Percentiles rank a stretch among this genome's conserved stretches.
These are phyloP conservation scores for Microlaimidae sp. DNA, from an alignment of 2,888 invertebrate species.

Conservation along the genomic window DNA sequence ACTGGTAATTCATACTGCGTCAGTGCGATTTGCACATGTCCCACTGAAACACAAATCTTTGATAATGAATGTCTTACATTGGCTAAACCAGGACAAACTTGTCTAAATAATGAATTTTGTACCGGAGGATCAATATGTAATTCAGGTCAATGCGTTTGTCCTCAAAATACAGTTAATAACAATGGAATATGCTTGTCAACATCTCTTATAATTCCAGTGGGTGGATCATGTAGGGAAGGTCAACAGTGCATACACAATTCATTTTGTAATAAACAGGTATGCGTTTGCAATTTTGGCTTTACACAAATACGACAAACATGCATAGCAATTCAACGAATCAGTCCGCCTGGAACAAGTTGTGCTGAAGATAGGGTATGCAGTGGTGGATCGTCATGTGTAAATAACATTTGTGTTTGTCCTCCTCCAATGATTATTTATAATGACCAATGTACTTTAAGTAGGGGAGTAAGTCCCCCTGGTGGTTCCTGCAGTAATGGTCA, in stretches of 20 bases:
- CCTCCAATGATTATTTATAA: background rate
- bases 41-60: background rate
- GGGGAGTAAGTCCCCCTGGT: conserved; percentile 1
- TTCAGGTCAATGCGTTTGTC: background rate
- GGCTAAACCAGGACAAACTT: background rate
- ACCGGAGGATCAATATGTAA: conserved; percentile 3
- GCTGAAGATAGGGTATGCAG: background rate
- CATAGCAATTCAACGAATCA: background rate
- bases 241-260: background rate
- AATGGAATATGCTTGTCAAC: background rate
- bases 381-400: background rate
- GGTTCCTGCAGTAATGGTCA: conserved; percentile 2
- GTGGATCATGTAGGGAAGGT: background rate
- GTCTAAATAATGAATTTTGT: background rate
- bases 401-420: conserved; percentile 6
- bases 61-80: background rate
- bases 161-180: background rate
- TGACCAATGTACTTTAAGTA: background rate
- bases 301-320: background rate
- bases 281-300: background rate
- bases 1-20: background rate
- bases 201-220: background rate
- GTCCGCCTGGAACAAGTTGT: background rate
- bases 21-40: background rate
- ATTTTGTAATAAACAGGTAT: background rate